Percentiles rank a stretch among this genome's conserved stretches.
phyloP scores from a whole-genome alignment of 2,888 invertebrate genomes.

The Melieria crassipennis region DNA sequence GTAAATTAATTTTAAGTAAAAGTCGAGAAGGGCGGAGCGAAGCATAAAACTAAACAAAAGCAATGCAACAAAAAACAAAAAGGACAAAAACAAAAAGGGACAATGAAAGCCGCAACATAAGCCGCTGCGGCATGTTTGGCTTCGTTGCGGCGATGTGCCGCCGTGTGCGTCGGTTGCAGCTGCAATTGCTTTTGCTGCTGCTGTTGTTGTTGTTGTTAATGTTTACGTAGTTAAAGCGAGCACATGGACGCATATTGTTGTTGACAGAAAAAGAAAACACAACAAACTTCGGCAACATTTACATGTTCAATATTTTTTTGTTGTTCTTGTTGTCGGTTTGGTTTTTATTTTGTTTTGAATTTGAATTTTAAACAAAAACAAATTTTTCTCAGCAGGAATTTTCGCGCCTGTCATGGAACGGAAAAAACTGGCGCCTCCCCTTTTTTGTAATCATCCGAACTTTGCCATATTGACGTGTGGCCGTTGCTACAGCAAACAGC shows the following conservation, averaged over 20 bases:
- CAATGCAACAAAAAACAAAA: neutral
- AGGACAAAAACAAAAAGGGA: neutral
- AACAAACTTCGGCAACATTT: conserved; percentile 19
- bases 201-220: neutral
- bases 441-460: no score
- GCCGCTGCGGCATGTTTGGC: no score
- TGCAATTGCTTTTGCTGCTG: neutral
- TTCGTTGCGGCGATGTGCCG: no score
- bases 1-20: no score
- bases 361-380: conserved; percentile 7
- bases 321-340: no score
- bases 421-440: no score
- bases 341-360: neutral
- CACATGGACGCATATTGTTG: neutral
- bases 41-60: neutral
- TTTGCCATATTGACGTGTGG: neutral
- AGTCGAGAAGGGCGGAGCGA: no score
- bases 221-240: neutral
- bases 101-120: neutral
- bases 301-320: neutral
- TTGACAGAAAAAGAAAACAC: no score
- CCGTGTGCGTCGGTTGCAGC: no score
- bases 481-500: neutral
- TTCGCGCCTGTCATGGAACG: neutral
- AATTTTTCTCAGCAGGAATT: neutral